These are phyloP conservation scores for Plebejus argus DNA, from an alignment of 2,888 invertebrate genomes.

Conservation along the genomic window DNA sequence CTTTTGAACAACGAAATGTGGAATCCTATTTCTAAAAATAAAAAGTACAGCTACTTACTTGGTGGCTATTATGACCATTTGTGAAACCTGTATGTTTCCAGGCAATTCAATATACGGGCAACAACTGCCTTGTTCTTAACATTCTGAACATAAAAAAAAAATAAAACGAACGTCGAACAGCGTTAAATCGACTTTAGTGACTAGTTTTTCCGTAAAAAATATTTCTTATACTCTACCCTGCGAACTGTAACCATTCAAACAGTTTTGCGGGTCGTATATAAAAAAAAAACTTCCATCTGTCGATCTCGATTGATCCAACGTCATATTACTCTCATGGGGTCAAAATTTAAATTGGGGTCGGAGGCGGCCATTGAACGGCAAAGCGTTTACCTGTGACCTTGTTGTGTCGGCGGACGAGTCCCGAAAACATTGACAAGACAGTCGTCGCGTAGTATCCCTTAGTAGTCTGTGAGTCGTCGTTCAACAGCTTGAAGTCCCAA, in stretches of 20 bases:
- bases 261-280: neutral
- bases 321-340: constrained; percentile 63
- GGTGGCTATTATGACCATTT: too few species aligned
- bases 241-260: neutral
- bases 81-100: too few species aligned
- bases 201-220: neutral
- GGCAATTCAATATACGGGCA: too few species aligned
- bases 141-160: neutral
- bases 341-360: constrained; percentile 67
- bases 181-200: too few species aligned
- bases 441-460: too few species aligned
- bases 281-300: neutral
- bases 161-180: neutral
- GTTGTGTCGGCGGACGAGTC: constrained; percentile 42
- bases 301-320: constrained; percentile 15
- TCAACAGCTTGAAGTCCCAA: neutral
- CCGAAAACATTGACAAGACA: constrained; percentile 37
- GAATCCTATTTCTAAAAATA: too few species aligned
- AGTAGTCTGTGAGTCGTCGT: too few species aligned
- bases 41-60: too few species aligned
- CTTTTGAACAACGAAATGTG: too few species aligned
- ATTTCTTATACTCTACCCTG: neutral
- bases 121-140: too few species aligned
- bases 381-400: constrained; percentile 49
- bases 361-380: constrained; percentile 58